Conservation (phyloP, 2,888 invertebrate genomes). For the Nomada flava region DNA sequence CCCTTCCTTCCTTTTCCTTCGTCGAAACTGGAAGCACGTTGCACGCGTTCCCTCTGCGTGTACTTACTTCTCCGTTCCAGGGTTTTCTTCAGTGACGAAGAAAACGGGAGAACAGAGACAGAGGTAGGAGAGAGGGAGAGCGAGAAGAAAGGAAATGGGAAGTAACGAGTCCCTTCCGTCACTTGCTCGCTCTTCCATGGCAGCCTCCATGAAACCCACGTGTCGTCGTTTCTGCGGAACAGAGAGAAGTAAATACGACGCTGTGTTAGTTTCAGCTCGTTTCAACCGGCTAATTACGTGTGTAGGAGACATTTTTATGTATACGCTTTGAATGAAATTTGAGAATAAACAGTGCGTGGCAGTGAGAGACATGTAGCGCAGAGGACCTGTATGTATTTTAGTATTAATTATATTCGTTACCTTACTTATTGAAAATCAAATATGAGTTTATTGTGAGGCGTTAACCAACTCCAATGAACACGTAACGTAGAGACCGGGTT, state of each 20-base stretch:
- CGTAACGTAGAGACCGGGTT: no score
- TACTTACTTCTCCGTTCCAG: not conserved
- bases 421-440: no score
- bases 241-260: constrained; percentile 37
- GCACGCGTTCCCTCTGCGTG: not conserved
- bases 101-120: constrained; percentile 15
- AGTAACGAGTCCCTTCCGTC: constrained; percentile 46
- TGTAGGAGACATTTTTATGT: no score
- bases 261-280: not conserved
- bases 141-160: constrained; percentile 27
- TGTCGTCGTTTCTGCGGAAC: constrained; percentile 61
- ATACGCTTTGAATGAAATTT: no score
- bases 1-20: constrained; percentile 13
- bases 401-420: no score
- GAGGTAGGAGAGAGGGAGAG: not conserved
- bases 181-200: constrained; percentile 47
- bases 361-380: no score
- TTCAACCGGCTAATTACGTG: no score
- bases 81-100: not conserved
- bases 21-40: constrained; percentile 31
- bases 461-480: no score
- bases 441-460: no score
- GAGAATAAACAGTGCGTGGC: no score
- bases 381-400: no score
- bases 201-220: constrained; percentile 58